Evolutionary conservation across 2,888 invertebrate genomes (phyloP).

Genomic region (Zhuqinia jingwanae): DNA sequence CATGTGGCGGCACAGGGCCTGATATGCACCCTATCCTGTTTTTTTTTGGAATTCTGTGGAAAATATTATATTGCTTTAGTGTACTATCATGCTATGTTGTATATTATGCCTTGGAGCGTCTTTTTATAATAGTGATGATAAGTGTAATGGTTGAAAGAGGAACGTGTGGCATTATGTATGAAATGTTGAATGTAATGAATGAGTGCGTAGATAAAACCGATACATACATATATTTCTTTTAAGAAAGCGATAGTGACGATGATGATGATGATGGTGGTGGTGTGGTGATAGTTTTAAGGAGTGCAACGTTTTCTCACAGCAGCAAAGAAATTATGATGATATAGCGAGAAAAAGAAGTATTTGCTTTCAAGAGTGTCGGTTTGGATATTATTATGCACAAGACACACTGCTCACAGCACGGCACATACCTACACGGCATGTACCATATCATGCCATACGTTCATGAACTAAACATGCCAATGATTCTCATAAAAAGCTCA

Average conservation of each 20-base stretch:
- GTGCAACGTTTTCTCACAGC: conserved; percentile 22
- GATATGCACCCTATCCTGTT: conserved; percentile 24
- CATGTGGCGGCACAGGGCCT: conserved; percentile 30
- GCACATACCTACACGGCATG: too few species aligned
- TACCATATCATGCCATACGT: too few species aligned
- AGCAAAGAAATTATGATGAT: not conserved
- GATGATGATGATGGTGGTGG: too few species aligned
- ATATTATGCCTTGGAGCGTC: too few species aligned
- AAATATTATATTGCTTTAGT: too few species aligned
- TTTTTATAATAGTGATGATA: too few species aligned
- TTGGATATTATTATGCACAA: conserved; percentile 26
- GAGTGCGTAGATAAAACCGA: not conserved
- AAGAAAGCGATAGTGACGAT: too few species aligned
- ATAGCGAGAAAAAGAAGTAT: not conserved
- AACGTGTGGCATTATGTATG: too few species aligned
- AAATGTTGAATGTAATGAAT: conserved; percentile 13
- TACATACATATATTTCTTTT: not conserved
- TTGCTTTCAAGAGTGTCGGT: not conserved
- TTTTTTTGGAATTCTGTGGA: too few species aligned
- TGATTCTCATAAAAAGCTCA: conserved; percentile 53
- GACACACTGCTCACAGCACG: too few species aligned
- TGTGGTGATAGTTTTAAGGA: conserved; percentile 26
- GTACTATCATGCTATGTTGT: too few species aligned
- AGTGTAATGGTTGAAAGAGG: too few species aligned
- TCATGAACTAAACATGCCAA: conserved; percentile 8